Evolutionary conservation across 2,113 vertebrate species (phyloP).

Genomic region (Sander lucioperca): DNA sequence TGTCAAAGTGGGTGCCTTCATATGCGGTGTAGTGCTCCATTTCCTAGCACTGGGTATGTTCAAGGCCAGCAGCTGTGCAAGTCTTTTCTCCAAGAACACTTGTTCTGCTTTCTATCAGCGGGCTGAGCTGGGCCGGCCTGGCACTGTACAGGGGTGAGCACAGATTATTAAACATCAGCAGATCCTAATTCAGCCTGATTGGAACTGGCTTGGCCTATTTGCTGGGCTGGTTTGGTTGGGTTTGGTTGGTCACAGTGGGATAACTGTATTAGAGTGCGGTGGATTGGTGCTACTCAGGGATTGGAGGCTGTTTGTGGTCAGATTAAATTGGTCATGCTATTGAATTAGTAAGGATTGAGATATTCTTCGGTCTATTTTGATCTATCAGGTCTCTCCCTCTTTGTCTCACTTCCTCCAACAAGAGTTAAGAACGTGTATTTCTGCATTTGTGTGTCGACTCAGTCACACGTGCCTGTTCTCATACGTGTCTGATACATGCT

Average conservation of each 20-base stretch:
- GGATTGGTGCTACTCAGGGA: constrained; percentile 39
- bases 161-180: constrained; percentile 72
- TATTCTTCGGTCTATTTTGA: constrained; percentile 42
- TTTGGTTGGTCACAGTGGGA: constrained; percentile 65
- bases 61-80: constrained; percentile 75
- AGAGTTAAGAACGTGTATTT: not conserved
- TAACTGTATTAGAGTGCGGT: constrained; percentile 60
- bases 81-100: constrained; percentile 69
- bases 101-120: constrained; percentile 77
- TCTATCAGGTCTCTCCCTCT: constrained; percentile 10
- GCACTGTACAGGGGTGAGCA: constrained; percentile 53
- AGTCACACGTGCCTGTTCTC: constrained; percentile 47
- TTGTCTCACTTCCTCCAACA: constrained; percentile 17
- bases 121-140: constrained; percentile 42
- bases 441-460: constrained; percentile 28
- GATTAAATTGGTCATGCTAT: constrained; percentile 63
- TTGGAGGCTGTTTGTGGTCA: constrained; percentile 57
- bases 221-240: constrained; percentile 53
- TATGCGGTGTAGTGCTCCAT: constrained; percentile 41
- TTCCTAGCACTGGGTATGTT: constrained; percentile 63
- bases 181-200: constrained; percentile 67
- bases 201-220: constrained; percentile 59
- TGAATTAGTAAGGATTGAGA: constrained; percentile 59
- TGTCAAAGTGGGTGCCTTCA: constrained; percentile 34
- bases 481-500: constrained; percentile 69